Evolutionary conservation across 2,797 vertebrate genomes (phyloP).

Genomic region (Myiothlypis chrysogaster): DNA sequence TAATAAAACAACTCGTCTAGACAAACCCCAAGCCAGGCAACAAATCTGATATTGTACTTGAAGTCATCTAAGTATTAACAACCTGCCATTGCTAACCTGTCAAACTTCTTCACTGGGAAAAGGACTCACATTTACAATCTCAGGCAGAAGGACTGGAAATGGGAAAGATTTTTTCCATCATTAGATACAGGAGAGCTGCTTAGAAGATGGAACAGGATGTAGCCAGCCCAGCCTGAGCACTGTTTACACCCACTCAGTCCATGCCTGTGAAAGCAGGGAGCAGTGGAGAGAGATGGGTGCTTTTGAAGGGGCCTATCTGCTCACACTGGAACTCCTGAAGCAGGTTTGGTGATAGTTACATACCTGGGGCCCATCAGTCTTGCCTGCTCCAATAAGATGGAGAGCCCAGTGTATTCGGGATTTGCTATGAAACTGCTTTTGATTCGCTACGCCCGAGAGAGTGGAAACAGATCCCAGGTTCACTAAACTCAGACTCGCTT

Average conservation of each 20-base stretch:
- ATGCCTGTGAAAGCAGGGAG: not conserved
- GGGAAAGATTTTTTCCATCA: not conserved
- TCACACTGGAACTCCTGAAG: not conserved
- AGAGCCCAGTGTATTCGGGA: not conserved
- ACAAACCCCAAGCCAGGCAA: constrained; percentile 38
- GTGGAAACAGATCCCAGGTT: not conserved
- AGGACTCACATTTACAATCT: not conserved
- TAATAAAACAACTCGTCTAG: constrained; percentile 65
- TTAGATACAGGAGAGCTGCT: not conserved
- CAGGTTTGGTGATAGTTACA: not conserved
- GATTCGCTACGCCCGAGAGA: fast-evolving
- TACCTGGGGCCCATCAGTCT: not conserved
- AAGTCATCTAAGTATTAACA: constrained; percentile 58
- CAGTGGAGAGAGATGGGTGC: not conserved
- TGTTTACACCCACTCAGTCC: fast-evolving
- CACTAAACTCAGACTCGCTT: not conserved
- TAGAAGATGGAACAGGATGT: not conserved
- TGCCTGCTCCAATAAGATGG: not conserved
- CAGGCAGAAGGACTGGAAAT: not conserved
- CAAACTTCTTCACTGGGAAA: constrained; percentile 25
- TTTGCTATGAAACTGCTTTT: not conserved
- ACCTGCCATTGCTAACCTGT: constrained; percentile 20
- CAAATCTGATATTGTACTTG: constrained; percentile 44
- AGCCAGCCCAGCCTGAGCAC: not conserved
- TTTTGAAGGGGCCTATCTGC: not conserved